phyloP scores from a whole-genome alignment of 2,797 vertebrate genomes.

The Leontocebus nigricollis region DNA sequence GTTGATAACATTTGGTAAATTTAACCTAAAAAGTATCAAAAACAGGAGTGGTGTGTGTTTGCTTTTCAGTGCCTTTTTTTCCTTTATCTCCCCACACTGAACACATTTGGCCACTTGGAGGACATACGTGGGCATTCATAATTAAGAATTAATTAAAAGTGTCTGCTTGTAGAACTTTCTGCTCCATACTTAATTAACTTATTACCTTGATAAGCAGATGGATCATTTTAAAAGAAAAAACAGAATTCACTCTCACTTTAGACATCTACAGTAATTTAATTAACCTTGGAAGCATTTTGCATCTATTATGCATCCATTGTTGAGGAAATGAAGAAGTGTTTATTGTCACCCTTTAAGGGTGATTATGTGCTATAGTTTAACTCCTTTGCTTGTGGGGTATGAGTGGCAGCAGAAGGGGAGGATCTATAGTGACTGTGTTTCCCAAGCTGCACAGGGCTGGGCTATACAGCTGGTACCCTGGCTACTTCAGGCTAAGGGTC shows the following conservation, averaged over 20 bases:
- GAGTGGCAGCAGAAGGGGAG: background rate
- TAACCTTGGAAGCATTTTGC: slow-evolving; percentile 38
- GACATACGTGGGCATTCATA: background rate
- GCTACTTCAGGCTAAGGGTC: background rate
- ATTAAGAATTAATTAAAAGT: slow-evolving; percentile 66
- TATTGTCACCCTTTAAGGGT: background rate
- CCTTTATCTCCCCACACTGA: background rate
- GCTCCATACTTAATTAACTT: slow-evolving; percentile 62
- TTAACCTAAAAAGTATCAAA: slow-evolving; percentile 7
- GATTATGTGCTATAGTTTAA: background rate
- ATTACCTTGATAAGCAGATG: slow-evolving; percentile 20
- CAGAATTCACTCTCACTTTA: slow-evolving; percentile 22
- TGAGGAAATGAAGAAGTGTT: background rate
- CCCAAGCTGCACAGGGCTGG: background rate
- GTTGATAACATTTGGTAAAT: slow-evolving; percentile 51
- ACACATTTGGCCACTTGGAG: slow-evolving; percentile 39
- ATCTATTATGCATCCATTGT: background rate
- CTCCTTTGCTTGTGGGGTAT: background rate
- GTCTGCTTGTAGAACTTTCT: slow-evolving; percentile 50
- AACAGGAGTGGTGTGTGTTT: background rate
- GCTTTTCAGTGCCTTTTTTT: background rate
- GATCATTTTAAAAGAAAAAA: slow-evolving; percentile 30
- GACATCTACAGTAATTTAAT: slow-evolving; percentile 37
- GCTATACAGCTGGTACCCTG: background rate
- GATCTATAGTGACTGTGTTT: background rate